Evolutionary conservation across 1,140 invertebrate species (phyloP), one percentile per base, ranked within the genome.

Genomic region (Pygmarrhopalites habei): DNA sequence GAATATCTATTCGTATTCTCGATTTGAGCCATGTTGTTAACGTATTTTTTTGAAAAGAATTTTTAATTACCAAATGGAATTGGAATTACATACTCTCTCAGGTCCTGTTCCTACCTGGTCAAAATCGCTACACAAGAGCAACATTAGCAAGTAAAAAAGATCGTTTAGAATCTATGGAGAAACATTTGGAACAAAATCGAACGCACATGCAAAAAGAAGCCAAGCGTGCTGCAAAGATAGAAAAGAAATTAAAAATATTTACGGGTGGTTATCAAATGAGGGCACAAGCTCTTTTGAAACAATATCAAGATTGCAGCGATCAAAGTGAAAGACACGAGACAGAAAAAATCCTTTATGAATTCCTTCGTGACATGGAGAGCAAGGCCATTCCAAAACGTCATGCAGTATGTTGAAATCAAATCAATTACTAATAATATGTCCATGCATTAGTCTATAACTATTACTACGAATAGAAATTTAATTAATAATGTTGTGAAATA

Each of bases 71-170:
- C n/a, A n/a, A n/a, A n/a, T n/a, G n/a, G n/a, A n/a, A n/a, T n/a
- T n/a, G n/a, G n/a, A n/a, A n/a, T n/a, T n/a, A n/a, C n/a, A n/a
- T n/a, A n/a, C n/a, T n/a, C n/a, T n/a, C n/a, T 19, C 61, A 92
- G 81, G 88, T 95, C 14, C 78, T 96, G 1, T 95, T 89, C 74
- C 74, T 95, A 49, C 90, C 92, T 0, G 83, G 84, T 28, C 90
- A 93, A 78, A 90, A 90, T 73, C 81, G 90, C 62, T 98, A 95
- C 72, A 97, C 93, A 0, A 82, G 94, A 60, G 93, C 93, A 1
- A 95, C 92, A 75, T 78, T 97, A 62, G 93, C 92, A 0, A 93
- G 88, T 65, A 97, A 97, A 76, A 97, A 96, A 75, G 94, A 98
- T 74, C 82, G 92, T 51, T 82, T 98, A 35, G 94, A 98, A 77